A percentile compares a stretch with the other conserved stretches of the same genome.
These are phyloP conservation scores for Endotricha flammealis DNA, from an alignment of 2,888 invertebrate genomes.

Conservation along the genomic window DNA sequence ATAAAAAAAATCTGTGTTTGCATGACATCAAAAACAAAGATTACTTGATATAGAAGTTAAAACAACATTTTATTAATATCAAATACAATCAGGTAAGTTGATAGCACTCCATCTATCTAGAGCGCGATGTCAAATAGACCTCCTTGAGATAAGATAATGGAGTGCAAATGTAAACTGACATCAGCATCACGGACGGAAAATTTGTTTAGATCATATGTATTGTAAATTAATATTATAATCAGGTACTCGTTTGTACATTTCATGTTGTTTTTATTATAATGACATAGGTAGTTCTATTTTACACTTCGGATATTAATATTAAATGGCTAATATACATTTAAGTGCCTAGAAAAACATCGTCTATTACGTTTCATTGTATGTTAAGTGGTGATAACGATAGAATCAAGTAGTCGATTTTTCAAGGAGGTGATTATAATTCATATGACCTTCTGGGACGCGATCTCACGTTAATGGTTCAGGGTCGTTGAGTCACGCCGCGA, in stretches of 20 bases:
- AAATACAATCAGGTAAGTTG: constrained; percentile 4
- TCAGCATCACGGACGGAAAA: neutral
- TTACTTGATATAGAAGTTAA: no score
- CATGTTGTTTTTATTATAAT: no score
- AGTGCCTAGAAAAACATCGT: no score
- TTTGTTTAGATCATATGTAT: constrained; percentile 4
- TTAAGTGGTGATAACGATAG: constrained; percentile 15
- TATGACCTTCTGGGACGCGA: constrained; percentile 42
- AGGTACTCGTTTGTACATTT: no score
- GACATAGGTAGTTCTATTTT: no score
- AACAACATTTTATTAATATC: no score
- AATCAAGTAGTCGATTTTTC: constrained; percentile 21
- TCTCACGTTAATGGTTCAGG: constrained; percentile 58
- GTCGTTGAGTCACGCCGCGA: constrained; percentile 55
- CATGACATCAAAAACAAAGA: no score
- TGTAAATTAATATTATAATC: no score
- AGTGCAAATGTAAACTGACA: constrained; percentile 9
- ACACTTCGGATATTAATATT: no score
- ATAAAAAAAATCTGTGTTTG: no score
- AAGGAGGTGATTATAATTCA: constrained; percentile 21
- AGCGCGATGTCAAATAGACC: constrained; percentile 13
- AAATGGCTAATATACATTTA: no score
- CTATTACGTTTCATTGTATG: no score
- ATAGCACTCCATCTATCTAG: constrained; percentile 7
- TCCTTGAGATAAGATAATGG: constrained; percentile 17